phyloP scores from a whole-genome alignment of 2,797 vertebrate species.

The Rhynchonycteris naso region DNA sequence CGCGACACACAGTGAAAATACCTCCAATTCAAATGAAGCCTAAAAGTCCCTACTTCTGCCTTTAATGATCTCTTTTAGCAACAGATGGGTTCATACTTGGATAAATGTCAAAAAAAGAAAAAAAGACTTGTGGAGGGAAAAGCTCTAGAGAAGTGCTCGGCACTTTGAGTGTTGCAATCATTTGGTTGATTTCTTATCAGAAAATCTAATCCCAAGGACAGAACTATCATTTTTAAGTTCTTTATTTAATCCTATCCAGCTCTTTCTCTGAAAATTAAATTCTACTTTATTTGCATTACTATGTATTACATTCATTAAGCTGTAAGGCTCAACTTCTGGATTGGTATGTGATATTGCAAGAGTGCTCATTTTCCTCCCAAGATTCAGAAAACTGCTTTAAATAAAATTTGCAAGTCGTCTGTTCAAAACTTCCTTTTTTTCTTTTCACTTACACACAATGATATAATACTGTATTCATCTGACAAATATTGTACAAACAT shows the following conservation, averaged over 20 bases:
- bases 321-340: neutral
- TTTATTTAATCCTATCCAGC: neutral
- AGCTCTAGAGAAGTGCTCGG: neutral
- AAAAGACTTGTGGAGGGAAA: neutral
- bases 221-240: neutral
- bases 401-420: neutral
- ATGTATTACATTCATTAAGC: neutral
- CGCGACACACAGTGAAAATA: neutral
- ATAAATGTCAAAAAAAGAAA: conserved; percentile 21
- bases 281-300: neutral
- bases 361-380: neutral
- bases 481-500: neutral
- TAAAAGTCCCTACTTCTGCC: neutral
- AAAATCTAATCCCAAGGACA: neutral
- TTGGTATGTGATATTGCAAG: neutral
- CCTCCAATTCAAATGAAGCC: neutral
- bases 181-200: conserved; percentile 8
- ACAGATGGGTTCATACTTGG: neutral
- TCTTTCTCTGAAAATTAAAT: conserved; percentile 1
- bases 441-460: neutral
- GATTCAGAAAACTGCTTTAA: neutral
- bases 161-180: neutral
- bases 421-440: neutral
- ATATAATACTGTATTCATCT: neutral
- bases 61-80: conserved; percentile 35